Conservation (phyloP, 2,888 invertebrate species). For the Tortricodes alternella region DNA sequence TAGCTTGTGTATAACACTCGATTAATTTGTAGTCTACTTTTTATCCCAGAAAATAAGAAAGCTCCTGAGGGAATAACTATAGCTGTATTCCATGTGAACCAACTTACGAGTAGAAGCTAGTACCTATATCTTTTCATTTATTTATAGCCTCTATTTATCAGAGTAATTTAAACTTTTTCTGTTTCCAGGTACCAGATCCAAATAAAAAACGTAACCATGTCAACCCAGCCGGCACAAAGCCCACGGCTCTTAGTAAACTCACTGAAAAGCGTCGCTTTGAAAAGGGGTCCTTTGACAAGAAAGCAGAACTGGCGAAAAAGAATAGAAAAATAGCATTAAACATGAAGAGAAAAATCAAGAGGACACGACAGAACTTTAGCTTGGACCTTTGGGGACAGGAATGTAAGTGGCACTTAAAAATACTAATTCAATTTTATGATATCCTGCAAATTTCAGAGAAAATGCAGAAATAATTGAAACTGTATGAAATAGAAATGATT, state of each 20-base stretch:
- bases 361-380: constrained; percentile 77
- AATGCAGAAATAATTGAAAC: too few species aligned
- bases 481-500: too few species aligned
- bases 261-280: constrained; percentile 65
- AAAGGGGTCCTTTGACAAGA: constrained; percentile 79
- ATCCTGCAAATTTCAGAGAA: too few species aligned
- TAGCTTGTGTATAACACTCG: too few species aligned
- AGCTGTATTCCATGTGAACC: too few species aligned
- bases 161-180: too few species aligned
- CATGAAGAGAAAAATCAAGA: constrained; percentile 65
- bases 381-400: constrained; percentile 86
- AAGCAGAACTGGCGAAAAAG: constrained; percentile 71
- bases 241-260: constrained; percentile 72
- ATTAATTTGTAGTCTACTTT: too few species aligned
- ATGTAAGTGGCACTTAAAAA: constrained; percentile 56
- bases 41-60: too few species aligned
- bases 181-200: constrained; percentile 85
- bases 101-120: too few species aligned
- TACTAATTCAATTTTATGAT: background rate
- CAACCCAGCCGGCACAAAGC: constrained; percentile 61
- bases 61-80: too few species aligned
- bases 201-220: constrained; percentile 81
- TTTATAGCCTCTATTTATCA: too few species aligned
- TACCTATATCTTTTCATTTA: too few species aligned
- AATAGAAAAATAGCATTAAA: constrained; percentile 68